Base-by-base conservation (phyloP, 2,888 invertebrate species). In the Lepidochrysops patricia region DNA sequence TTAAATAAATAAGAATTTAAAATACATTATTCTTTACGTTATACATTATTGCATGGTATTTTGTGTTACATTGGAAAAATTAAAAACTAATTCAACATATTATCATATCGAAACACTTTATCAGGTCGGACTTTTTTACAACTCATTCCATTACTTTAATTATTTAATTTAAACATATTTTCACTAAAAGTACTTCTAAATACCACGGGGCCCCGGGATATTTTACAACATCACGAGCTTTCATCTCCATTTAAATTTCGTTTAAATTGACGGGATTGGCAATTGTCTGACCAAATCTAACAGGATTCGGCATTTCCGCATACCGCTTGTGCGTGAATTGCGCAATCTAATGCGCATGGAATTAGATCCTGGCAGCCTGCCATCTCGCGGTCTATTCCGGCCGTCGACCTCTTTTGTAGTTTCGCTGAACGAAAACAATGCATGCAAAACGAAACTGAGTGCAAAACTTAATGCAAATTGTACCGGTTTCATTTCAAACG, bases 321-420 rank as follows among this genome's bases (percentile, higher is more conserved):
- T 72, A 61, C 68, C 69, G 65, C 61, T 67, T 66, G 66, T 60
- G 64, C 57, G 70, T 59, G 34, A 25, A 34, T 77, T 75, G 73
- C 73, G 74, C 71, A 77, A 80, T 70, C 67, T 73, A 74, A 73
- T 78, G 74, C 69, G 74, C 73, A 72, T 72, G 75, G 73, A 75
- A 75, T 76, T 72, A 74, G 74, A 59, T 59, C 35, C 63, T 82
- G 82, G 82, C 82, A 72, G 25, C n/a, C 25, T 67, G 82, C 82
- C 82, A 82, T 72, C 60, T 65, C 67, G 64, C 60, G 65, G 70
- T 69, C 74, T 81, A 81, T 81, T 79, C 75, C 79, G 80, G 77
- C 75, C 79, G 72, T 68, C 71, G 81, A 78, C 82, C 82, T 72
- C 75, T 67, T 80, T 80, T 63, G 69, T 67, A 58, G 50, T 63